Evolutionary conservation across 1,140 invertebrate species (phyloP), one percentile per base, ranked within the genome.

Genomic region (Orchestia grillus): DNA sequence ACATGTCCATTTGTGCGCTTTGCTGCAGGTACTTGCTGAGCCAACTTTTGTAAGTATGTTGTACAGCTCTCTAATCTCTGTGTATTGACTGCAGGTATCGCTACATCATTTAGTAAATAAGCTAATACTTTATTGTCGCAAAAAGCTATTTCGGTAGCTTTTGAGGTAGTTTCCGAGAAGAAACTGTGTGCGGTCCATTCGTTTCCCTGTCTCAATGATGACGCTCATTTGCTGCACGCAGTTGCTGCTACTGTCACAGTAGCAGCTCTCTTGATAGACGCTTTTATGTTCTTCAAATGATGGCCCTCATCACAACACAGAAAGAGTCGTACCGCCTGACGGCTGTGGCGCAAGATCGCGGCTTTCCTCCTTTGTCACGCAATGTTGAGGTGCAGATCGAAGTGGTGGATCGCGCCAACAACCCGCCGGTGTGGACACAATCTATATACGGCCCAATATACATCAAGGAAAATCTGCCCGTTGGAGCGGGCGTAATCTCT

Each of bases 341-440:
- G 98, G 99, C 99, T 97, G 99, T 99, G 98, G 99, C 99, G 98
- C 98, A 99, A 98, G 99, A 99, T 98, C 99, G 99, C 98, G 99
- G 99, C 97, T 99, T 98, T 98, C 98, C 99, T 97, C 98, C 98
- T 98, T 98, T 99, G 97, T 99, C 98, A 97, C 98, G 99, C 98
- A 98, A 98, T 97, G 99, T 99, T 98, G 99, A 99, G 98, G 99
- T 99, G 98, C 98, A 99, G 98, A 99, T 99, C 98, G 99, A 99
- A 98, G 99, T 99, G 98, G 99, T 99, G 98, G 99, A 99, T 98
- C 98, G 99, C 97, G 97, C 97, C 96, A 99, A 99, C 98, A 99
- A 99, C 98, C 99, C 99, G 97, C 99, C 99, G 97, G 98, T 99
- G 97, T 99, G 99, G 99, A 99, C 99, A 98, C 98, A 99, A 98